phyloP scores from a whole-genome alignment of 2,113 vertebrate species.

The Todiramphus saurophagus region DNA sequence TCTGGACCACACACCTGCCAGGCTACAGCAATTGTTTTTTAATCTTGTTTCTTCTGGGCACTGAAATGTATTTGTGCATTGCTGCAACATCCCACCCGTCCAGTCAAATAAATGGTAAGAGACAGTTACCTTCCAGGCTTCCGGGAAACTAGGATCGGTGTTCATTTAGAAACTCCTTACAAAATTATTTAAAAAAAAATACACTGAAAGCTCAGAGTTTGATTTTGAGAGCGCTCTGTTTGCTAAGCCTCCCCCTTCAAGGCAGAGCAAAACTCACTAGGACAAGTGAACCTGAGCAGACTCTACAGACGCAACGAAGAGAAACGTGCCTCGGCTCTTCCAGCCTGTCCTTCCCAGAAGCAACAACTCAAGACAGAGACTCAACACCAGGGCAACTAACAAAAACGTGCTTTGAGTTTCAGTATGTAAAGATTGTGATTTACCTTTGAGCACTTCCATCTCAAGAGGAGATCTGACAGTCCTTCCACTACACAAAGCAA shows the following conservation, averaged over 20 bases:
- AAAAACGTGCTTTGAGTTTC: fast-evolving
- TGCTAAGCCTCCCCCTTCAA: background rate
- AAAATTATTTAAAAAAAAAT: background rate
- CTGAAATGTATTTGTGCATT: background rate
- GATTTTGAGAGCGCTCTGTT: fast-evolving
- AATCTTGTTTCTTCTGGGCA: background rate
- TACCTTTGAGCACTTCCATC: background rate
- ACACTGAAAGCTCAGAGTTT: background rate
- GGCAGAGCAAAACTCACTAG: background rate
- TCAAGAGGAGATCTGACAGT: background rate
- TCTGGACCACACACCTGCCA: background rate
- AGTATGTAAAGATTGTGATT: background rate
- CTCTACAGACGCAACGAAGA: background rate
- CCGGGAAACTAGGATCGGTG: fast-evolving
- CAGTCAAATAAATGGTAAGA: background rate
- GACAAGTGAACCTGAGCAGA: background rate
- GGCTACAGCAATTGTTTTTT: background rate
- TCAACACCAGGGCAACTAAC: fast-evolving
- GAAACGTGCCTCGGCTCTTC: background rate
- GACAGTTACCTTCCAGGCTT: background rate
- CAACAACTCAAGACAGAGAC: background rate
- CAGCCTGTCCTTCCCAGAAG: too few relatives aligned
- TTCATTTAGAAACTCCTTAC: background rate
- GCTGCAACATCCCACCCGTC: background rate
- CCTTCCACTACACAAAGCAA: background rate